phyloP scores from a whole-genome alignment of 2,888 invertebrate species.

The Eucriotettix oculatus region DNA sequence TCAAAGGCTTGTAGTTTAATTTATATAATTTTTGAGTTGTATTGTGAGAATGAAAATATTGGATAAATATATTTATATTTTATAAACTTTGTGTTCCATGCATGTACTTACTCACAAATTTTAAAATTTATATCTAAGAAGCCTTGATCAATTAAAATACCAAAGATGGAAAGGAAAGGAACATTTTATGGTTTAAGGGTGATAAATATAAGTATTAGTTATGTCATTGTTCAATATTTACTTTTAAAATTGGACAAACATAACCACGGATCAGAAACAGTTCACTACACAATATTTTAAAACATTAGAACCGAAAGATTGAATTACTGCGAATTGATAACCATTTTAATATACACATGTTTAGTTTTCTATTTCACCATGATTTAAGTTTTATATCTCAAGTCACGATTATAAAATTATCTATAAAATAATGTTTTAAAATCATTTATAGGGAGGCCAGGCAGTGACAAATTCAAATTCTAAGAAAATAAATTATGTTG shows the following conservation, averaged over 20 bases:
- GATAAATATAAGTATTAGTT: conserved; percentile 1
- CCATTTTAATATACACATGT: conserved; percentile 4
- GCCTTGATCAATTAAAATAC: too few species aligned
- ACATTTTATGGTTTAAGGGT: neutral
- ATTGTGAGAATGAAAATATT: too few species aligned
- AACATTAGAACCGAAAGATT: neutral
- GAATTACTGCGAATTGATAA: neutral
- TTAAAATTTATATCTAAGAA: too few species aligned
- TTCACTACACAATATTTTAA: conserved; percentile 1
- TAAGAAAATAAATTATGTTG: conserved; percentile 11
- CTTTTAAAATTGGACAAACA: conserved; percentile 3
- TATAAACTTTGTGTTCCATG: too few species aligned
- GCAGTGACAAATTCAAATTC: conserved; percentile 11
- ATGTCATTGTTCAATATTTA: conserved; percentile 1
- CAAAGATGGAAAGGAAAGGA: too few species aligned
- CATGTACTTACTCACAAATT: too few species aligned
- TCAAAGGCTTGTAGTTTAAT: too few species aligned
- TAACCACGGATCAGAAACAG: neutral
- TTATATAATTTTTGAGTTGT: too few species aligned
- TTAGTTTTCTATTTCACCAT: conserved; percentile 1
- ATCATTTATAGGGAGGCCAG: conserved; percentile 9
- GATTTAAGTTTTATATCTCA: conserved; percentile 4
- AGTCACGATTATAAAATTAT: conserved; percentile 8
- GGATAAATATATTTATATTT: too few species aligned
- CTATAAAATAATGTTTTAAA: conserved; percentile 6